These are phyloP conservation scores for Tadarida brasiliensis DNA, from an alignment of 2,797 vertebrate genomes.

Conservation along the genomic window DNA sequence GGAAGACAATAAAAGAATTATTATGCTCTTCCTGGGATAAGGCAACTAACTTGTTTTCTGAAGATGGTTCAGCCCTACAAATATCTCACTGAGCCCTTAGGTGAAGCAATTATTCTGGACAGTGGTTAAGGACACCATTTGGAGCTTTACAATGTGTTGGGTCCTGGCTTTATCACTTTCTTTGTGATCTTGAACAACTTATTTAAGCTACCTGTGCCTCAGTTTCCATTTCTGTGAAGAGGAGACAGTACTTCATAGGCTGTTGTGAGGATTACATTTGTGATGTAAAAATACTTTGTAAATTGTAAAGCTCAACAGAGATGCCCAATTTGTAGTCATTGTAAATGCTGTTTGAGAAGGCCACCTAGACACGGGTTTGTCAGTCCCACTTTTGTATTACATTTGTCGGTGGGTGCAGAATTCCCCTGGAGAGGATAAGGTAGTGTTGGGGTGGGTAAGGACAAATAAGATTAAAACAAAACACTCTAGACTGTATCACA, in stretches of 20 bases:
- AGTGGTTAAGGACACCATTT: not conserved
- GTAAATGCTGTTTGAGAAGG: conserved; percentile 1
- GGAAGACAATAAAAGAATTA: not conserved
- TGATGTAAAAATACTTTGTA: conserved; percentile 26
- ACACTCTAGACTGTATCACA: not conserved
- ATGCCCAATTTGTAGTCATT: not conserved
- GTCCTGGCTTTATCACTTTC: not conserved
- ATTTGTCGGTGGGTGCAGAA: not conserved
- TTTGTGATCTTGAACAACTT: conserved; percentile 10
- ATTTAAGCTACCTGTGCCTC: not conserved
- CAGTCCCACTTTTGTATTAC: not conserved
- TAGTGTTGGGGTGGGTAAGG: not conserved
- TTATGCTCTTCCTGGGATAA: not conserved
- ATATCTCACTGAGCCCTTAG: not conserved
- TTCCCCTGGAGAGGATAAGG: not conserved
- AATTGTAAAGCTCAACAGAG: not conserved
- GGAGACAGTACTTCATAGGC: not conserved
- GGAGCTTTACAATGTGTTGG: not conserved
- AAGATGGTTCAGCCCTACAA: not conserved
- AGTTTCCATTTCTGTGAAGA: not conserved
- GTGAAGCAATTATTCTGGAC: fast-evolving
- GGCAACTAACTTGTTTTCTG: not conserved
- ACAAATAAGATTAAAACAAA: not conserved
- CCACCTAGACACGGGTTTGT: not conserved
- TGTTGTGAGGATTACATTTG: not conserved